A percentile compares a stretch with the other conserved stretches of the same genome.
phyloP scores from a whole-genome alignment of 2,888 invertebrate species.

The Papilio gigon region DNA sequence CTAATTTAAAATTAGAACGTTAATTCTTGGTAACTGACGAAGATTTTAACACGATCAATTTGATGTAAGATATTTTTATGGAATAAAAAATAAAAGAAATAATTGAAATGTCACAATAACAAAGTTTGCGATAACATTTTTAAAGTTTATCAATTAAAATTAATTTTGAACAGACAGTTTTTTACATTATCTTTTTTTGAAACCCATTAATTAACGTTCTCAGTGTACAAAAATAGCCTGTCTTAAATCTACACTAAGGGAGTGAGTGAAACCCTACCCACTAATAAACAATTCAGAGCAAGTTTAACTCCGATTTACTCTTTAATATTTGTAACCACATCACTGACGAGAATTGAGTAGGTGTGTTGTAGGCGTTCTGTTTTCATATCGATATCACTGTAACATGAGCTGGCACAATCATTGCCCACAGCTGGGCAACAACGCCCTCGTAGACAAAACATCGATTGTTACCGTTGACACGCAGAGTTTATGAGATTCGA shows the following conservation, averaged over 20 bases:
- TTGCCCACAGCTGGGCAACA: neutral
- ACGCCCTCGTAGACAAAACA: slow-evolving; percentile 4
- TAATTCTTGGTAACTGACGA: neutral
- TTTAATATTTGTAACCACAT: neutral
- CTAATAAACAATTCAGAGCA: neutral
- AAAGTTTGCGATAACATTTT: no score
- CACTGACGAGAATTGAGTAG: neutral
- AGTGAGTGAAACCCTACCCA: no score
- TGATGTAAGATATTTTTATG: no score
- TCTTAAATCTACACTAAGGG: no score
- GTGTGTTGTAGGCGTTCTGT: neutral
- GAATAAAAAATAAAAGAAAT: no score
- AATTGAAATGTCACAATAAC: no score
- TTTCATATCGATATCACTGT: neutral
- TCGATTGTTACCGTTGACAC: neutral
- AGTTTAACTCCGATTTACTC: neutral
- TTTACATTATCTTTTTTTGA: no score
- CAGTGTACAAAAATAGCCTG: no score
- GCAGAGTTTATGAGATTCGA: neutral
- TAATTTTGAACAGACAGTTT: no score
- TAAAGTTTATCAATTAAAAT: no score
- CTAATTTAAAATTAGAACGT: neutral
- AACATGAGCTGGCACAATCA: neutral
- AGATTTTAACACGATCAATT: neutral
- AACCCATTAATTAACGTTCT: no score